Evolutionary conservation across 2,113 vertebrate species (phyloP).

Genomic region (Zosterops lateralis): DNA sequence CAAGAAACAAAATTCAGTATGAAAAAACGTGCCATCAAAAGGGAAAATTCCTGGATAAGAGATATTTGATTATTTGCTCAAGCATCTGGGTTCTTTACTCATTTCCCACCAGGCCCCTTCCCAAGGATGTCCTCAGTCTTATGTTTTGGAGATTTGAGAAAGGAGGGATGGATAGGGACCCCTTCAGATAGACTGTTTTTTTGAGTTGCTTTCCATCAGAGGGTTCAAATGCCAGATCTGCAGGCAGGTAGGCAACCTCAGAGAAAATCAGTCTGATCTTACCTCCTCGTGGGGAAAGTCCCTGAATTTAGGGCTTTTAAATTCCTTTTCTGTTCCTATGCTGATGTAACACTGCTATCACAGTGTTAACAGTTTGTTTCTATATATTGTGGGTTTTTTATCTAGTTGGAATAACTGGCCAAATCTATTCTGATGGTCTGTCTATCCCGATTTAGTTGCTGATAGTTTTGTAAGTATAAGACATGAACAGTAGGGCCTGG

Average conservation of each 20-base stretch:
- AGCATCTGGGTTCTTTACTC: not conserved
- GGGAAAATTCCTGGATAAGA: not conserved
- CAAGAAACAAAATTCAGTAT: not conserved
- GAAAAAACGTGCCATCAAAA: not conserved
- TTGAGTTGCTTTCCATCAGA: not conserved
- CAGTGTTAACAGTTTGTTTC: not conserved
- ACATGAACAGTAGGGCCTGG: not conserved
- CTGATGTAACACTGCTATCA: accelerated
- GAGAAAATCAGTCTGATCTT: not conserved
- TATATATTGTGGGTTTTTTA: not conserved
- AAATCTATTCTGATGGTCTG: not conserved
- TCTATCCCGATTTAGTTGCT: not conserved
- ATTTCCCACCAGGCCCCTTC: not conserved
- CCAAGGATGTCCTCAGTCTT: not conserved
- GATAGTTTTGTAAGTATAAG: not conserved
- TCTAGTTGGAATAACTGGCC: not conserved
- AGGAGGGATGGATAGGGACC: not conserved
- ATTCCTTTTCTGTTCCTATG: not conserved
- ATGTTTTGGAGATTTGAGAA: not conserved
- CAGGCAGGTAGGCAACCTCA: not conserved
- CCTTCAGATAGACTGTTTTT: not conserved
- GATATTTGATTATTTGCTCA: not conserved
- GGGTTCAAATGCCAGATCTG: not conserved
- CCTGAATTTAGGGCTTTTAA: not conserved
- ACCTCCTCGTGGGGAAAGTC: not conserved